Conservation (phyloP, 1,140 invertebrate genomes). For the Ostrea denselamellosa region DNA sequence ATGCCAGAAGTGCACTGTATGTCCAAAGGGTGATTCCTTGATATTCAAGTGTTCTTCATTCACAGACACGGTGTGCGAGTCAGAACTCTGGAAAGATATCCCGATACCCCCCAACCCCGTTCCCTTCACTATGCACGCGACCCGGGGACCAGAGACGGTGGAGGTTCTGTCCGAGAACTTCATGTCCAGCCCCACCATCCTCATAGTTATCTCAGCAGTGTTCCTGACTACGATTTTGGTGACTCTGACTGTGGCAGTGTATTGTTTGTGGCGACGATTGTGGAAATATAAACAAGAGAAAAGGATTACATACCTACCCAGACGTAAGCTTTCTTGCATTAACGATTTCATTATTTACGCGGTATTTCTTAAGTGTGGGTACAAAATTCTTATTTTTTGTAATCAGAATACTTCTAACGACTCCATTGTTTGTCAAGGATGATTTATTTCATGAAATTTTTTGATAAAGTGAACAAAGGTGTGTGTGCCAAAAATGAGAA, state of each 20-base stretch:
- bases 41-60: background rate
- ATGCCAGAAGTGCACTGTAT: background rate
- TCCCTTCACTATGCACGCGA: background rate
- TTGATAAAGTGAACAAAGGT: background rate
- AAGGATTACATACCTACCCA: background rate
- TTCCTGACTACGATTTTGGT: background rate
- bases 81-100: background rate
- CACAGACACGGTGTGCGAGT: background rate
- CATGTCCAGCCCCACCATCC: background rate
- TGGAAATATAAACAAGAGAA: background rate
- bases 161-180: background rate
- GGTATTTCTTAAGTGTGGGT: too few species aligned
- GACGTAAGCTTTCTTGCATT: conserved; percentile 8
- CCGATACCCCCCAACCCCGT: background rate
- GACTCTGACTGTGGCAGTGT: background rate
- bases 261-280: background rate
- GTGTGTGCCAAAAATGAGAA: background rate
- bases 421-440: too few species aligned
- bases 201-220: background rate
- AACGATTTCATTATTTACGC: background rate
- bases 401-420: too few species aligned
- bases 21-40: background rate
- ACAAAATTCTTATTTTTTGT: too few species aligned
- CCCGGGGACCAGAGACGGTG: background rate
- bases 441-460: background rate